These are phyloP conservation scores for Eublepharis macularius DNA, from an alignment of 2,113 vertebrate species.

Conservation along the genomic window DNA sequence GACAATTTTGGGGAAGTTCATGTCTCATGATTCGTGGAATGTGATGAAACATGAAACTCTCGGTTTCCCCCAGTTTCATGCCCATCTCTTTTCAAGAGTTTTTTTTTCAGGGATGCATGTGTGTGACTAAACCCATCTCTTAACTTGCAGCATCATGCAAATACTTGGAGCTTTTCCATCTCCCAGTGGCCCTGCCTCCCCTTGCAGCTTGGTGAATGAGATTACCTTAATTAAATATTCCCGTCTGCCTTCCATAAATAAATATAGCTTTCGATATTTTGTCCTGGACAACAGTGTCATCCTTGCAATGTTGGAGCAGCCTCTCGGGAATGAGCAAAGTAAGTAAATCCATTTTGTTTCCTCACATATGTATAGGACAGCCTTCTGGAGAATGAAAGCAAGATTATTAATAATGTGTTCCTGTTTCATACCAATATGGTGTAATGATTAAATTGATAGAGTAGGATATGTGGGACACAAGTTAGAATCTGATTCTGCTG, in stretches of 20 bases:
- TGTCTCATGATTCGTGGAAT: too few species aligned
- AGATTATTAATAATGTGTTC: fast-evolving
- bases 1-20: too few species aligned
- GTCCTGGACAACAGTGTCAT: constrained; percentile 95
- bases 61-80: too few species aligned
- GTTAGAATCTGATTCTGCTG: too few species aligned
- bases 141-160: constrained; percentile 90
- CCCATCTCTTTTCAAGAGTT: constrained; percentile 12
- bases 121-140: constrained; percentile 48
- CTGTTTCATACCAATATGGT: fast-evolving
- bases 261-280: constrained; percentile 93
- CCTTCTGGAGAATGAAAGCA: not conserved
- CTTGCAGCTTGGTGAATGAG: constrained; percentile 95
- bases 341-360: constrained; percentile 64
- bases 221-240: constrained; percentile 91
- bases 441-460: not conserved
- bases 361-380: not conserved
- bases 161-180: constrained; percentile 93
- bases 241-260: constrained; percentile 87
- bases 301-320: constrained; percentile 95
- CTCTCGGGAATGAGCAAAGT: constrained; percentile 96
- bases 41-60: too few species aligned
- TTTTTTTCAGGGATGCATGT: not conserved
- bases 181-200: constrained; percentile 93
- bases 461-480: too few species aligned